Conservation (phyloP, 2,888 invertebrate species). For the Acanthosoma haemorrhoidale region DNA sequence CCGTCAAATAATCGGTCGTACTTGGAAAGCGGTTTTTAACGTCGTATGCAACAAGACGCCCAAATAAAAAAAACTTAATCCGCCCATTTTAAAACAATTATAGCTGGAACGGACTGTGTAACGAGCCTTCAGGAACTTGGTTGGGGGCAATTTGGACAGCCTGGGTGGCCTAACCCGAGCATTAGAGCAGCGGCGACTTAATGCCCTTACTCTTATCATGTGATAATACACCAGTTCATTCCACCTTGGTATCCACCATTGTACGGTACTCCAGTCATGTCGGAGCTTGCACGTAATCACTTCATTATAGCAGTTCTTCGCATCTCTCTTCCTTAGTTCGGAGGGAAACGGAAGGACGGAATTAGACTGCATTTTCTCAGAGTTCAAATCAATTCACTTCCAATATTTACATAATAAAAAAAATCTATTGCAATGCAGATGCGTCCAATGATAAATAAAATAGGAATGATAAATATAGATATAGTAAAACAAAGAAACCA, state of each 20-base stretch:
- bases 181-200: no score
- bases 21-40: not conserved
- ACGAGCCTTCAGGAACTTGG: no score
- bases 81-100: conserved; percentile 7
- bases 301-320: not conserved
- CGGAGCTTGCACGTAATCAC: not conserved
- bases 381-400: no score
- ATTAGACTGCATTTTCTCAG: no score
- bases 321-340: no score
- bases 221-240: not conserved
- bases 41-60: not conserved
- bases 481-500: no score
- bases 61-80: not conserved
- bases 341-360: no score
- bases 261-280: not conserved
- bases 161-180: not conserved
- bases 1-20: no score
- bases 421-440: no score
- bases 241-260: not conserved
- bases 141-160: not conserved
- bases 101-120: not conserved
- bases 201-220: not conserved
- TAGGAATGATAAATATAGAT: no score
- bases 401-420: no score
- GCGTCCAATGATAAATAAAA: no score